Evolutionary conservation across 2,888 invertebrate species (phyloP), one percentile per base, ranked within the genome.

Genomic region (Temnothorax unifasciatus): DNA sequence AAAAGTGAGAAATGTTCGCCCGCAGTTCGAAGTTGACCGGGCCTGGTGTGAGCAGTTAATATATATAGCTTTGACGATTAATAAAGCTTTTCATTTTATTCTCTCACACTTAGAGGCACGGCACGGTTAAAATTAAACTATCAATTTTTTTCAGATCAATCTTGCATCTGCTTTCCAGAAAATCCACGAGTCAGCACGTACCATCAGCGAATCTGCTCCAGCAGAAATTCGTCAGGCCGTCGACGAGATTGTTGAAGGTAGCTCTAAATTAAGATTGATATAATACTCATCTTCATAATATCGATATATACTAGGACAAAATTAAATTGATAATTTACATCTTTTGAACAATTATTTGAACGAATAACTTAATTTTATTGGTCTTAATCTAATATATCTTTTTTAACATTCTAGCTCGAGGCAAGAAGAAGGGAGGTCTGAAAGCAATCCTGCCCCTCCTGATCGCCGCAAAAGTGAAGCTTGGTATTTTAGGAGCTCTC

Each of bases 381-480:
- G 38, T 54, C n/a, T 74, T 29, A 44, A 64, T 47, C 21, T n/a
- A 74, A 74, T n/a, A 74, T 61, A 59, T 64, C 50, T 54, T 1
- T 64, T 13, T n/a, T 34, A 41, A 59, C 11, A n/a, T 61, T 52
- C 1, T 88, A 96, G 96, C 96, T 61, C 96, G 96, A 91, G 96
- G 96, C 85, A 96, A 96, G 95, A 96, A 96, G 95, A 96, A 96
- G 95, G 95, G 95, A 91, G 91, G 96, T 63, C 84, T 96, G 88
- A 96, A 96, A 92, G 95, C 95, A 89, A 92, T 96, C 66, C 92
- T 96, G 86, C 96, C 96, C 29, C 94, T 96, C 82, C 92, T 96
- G 84, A 92, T 96, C 90, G 96, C 95, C 44, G 95, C 96, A 69
- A 96, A 96, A 93, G 95, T 96, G 91, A 96, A 97, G 93, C 93